Evolutionary conservation across 1,140 invertebrate genomes (phyloP).

Genomic region (Sitobion miscanthi): DNA sequence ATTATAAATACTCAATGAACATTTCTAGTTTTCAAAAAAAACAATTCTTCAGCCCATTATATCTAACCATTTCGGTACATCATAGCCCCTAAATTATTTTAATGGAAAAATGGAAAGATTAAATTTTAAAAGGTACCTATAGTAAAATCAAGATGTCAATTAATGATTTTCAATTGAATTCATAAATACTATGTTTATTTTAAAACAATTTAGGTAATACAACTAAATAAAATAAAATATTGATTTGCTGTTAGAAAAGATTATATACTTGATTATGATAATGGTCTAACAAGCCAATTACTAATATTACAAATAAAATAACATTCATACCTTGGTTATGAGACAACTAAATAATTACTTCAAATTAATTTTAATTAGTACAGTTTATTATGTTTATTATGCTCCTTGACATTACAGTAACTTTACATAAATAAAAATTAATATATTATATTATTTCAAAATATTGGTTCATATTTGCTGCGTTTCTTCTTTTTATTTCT

Average conservation of each 20-base stretch:
- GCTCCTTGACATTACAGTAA: neutral
- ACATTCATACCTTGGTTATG: neutral
- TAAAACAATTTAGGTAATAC: neutral
- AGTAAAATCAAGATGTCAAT: neutral
- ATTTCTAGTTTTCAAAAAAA: too few species aligned
- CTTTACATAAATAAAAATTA: neutral
- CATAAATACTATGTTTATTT: neutral
- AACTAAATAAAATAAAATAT: conserved; percentile 12
- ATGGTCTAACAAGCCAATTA: neutral
- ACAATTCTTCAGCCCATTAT: too few species aligned
- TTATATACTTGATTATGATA: neutral
- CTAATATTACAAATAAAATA: neutral
- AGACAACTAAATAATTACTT: neutral
- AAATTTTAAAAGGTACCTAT: too few species aligned
- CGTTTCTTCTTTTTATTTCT: conserved; percentile 48
- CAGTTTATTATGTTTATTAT: neutral
- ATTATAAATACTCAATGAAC: too few species aligned
- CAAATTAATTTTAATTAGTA: neutral
- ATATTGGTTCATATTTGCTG: conserved; percentile 51
- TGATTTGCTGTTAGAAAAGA: neutral
- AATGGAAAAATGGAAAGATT: too few species aligned
- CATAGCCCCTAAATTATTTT: too few species aligned
- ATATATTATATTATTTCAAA: neutral
- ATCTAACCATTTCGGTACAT: too few species aligned
- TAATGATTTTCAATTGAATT: neutral